Conservation (phyloP, 2,888 invertebrate genomes). For the Crocallis elinguaria region DNA sequence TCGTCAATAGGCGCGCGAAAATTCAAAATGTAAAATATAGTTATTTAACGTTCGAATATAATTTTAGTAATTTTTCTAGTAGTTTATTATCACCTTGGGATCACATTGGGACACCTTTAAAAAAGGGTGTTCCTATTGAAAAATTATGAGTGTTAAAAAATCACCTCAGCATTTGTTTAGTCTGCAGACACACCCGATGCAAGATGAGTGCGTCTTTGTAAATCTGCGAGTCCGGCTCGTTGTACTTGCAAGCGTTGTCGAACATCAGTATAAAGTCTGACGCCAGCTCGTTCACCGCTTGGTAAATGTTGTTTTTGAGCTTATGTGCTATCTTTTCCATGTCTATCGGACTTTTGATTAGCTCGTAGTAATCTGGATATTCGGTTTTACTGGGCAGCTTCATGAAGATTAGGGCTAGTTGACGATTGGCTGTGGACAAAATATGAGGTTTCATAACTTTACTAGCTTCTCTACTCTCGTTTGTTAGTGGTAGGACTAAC, state of each 20-base stretch:
- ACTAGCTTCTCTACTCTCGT: no score
- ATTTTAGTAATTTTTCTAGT: no score
- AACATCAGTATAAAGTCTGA: conserved; percentile 97
- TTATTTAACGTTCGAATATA: no score
- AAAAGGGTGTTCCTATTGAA: background rate
- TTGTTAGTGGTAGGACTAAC: no score
- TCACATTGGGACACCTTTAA: no score
- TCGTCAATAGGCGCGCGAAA: no score
- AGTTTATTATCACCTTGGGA: no score
- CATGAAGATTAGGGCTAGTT: conserved; percentile 97
- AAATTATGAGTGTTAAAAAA: conserved; percentile 6
- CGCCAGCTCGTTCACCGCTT: conserved; percentile 93
- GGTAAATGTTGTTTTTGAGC: conserved; percentile 90
- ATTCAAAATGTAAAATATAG: no score
- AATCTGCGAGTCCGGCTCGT: conserved; percentile 98
- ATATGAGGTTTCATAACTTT: no score
- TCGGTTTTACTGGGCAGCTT: conserved; percentile 97
- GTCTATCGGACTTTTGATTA: conserved; percentile 98
- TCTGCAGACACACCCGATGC: conserved; percentile 96
- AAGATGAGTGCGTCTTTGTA: conserved; percentile 98
- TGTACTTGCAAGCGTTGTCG: conserved; percentile 98
- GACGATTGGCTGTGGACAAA: conserved; percentile 87
- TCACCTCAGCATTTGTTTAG: conserved; percentile 93
- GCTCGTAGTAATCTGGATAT: conserved; percentile 98
- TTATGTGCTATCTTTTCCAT: conserved; percentile 97